Evolutionary conservation across 2,797 vertebrate species (phyloP).

Genomic region (Macroramphosus scolopax): DNA sequence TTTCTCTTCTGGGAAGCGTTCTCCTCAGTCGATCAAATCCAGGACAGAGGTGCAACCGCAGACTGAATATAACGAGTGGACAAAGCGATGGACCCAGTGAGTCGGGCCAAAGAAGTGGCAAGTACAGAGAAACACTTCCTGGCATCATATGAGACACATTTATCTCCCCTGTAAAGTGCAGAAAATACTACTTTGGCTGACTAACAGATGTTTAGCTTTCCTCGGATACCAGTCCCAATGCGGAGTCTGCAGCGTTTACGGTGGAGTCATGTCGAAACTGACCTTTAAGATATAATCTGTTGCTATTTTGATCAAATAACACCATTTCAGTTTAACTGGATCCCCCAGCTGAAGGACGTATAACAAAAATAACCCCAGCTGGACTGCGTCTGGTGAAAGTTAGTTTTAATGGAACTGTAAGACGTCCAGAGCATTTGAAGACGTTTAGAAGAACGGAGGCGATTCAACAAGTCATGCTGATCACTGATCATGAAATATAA

Average conservation of each 20-base stretch:
- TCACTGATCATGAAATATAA: slow-evolving; percentile 33
- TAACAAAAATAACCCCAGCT: slow-evolving; percentile 44
- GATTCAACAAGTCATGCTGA: slow-evolving; percentile 31
- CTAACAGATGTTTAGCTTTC: slow-evolving; percentile 5
- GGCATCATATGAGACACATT: neutral
- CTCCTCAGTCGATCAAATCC: no score
- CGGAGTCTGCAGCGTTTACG: slow-evolving; percentile 2
- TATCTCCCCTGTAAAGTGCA: neutral
- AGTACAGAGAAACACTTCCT: neutral
- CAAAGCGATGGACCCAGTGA: no score
- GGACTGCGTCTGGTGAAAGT: slow-evolving; percentile 22
- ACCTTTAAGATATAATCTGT: slow-evolving; percentile 12
- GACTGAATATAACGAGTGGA: no score
- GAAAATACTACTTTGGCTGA: neutral
- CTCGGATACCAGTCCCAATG: slow-evolving; percentile 3
- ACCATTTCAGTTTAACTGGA: slow-evolving; percentile 29
- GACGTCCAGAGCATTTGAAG: slow-evolving; percentile 16
- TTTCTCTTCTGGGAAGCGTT: neutral
- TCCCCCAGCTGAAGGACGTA: slow-evolving; percentile 20
- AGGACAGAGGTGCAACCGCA: no score
- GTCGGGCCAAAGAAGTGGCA: no score
- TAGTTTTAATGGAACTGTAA: slow-evolving; percentile 14
- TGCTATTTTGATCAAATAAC: slow-evolving; percentile 41
- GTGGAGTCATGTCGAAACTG: neutral
- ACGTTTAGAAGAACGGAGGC: slow-evolving; percentile 34